Base-by-base conservation (phyloP, 37 sponge, comb jelly and placozoan species). In the Ianthella basta region DNA sequence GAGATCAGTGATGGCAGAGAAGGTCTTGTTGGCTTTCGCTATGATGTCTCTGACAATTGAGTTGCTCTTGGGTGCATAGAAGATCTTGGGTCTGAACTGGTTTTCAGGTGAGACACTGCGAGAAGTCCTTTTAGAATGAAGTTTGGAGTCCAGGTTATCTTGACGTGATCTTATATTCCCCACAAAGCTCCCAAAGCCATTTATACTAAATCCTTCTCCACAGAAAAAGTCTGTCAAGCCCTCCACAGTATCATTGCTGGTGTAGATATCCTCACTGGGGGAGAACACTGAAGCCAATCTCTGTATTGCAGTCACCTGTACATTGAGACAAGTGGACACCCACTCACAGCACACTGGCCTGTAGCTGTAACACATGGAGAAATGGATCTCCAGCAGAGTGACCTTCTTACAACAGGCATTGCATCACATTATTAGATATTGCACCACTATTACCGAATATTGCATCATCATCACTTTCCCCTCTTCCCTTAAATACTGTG, bases 51-150 rank as follows among this genome's bases (percentile, higher is more conserved):
- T 81, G 19, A 35, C 35, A 21, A 85, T 84, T 1, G 61, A 32
- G 41, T 36, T 68, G 39, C 53, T 89, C 37, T 83, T 29, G 18
- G 94, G 91, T 60, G 94, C 54, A 72, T 79, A 93, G 50, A 89
- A 83, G 23, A 93, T 87, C 83, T 93, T 93, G 16, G 90, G 88
- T 13, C 86, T 54, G 27, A 91, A 75, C 54, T 75, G 20, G 1
- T 24, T 3, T 4, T 0, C 40, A 19, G 4, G 78, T 1, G 6
- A 3, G 1, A 75, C 1, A 2, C 6, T 18, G 21, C 21, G 1
- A 4, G n/a, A 2, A 12, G 10, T 30, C 16, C 3, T 24, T 15
- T 75, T 36, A 1, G 8, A 1, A 75, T 75, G 78, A 15, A 75
- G 54, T 12, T 18, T 20, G 53, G 44, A 40, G 54, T 75, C 78